Percentiles rank a stretch among this genome's conserved stretches.
These are phyloP conservation scores for Dusona sp. DNA, from an alignment of 2,888 invertebrate genomes.

Conservation along the genomic window DNA sequence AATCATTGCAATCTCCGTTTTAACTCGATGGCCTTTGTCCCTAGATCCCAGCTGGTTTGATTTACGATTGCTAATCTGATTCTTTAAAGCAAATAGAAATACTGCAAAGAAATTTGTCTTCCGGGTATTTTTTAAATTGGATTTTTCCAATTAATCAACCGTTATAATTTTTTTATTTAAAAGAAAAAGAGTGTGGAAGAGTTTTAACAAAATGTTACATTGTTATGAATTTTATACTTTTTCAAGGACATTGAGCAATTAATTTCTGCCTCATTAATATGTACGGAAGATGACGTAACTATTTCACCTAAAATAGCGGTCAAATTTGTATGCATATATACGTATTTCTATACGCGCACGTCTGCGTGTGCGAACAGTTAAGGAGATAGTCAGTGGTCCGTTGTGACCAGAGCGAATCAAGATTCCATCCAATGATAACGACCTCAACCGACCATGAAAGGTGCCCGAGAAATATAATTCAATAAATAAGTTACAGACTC, in stretches of 20 bases:
- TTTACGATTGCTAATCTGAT: background rate
- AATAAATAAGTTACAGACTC: conserved; percentile 16
- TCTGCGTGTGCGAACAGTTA: background rate
- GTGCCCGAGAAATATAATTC: conserved; percentile 31
- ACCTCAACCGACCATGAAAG: conserved; percentile 37
- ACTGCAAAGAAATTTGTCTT: background rate
- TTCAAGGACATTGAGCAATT: background rate
- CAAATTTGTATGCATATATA: background rate
- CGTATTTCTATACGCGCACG: background rate
- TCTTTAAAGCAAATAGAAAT: background rate
- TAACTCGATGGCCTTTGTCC: background rate
- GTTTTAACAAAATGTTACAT: background rate
- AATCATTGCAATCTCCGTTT: background rate
- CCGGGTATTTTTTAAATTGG: background rate
- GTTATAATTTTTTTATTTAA: background rate
- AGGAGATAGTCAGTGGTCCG: background rate
- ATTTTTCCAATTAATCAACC: background rate
- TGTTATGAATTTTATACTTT: background rate
- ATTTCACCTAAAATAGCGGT: background rate
- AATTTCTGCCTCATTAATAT: background rate
- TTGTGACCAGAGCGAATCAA: conserved; percentile 43
- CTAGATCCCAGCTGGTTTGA: background rate
- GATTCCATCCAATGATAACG: conserved; percentile 43
- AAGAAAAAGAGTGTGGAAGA: background rate
- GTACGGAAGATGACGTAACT: background rate